These are phyloP conservation scores for Apaloderma vittatum DNA, from an alignment of 2,113 vertebrate species.

Conservation along the genomic window DNA sequence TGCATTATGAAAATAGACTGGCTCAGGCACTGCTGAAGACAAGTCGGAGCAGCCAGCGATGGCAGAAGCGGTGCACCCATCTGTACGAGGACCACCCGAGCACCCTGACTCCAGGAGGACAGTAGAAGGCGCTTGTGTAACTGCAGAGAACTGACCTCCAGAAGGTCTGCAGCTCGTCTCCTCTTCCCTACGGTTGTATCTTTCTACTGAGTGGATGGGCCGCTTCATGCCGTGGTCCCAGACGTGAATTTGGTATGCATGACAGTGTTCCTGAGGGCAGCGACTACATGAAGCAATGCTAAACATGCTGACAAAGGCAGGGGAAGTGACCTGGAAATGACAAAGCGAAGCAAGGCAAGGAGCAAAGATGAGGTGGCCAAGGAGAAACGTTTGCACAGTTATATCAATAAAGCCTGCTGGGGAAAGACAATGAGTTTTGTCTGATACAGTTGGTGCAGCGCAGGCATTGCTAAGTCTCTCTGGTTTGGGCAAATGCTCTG, in stretches of 20 bases:
- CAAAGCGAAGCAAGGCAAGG: slow-evolving; percentile 46
- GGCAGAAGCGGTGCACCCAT: neutral
- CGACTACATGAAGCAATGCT: neutral
- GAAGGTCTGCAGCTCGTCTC: neutral
- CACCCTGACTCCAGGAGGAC: neutral
- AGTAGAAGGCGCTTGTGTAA: neutral
- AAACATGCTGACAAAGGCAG: slow-evolving; percentile 55
- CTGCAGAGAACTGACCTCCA: neutral
- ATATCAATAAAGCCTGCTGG: neutral
- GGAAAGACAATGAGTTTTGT: neutral
- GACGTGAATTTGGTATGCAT: slow-evolving; percentile 24
- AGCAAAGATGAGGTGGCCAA: slow-evolving; percentile 19
- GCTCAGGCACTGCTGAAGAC: neutral
- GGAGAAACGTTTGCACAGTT: neutral
- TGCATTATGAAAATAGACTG: slow-evolving; percentile 5
- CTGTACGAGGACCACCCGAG: fast-evolving
- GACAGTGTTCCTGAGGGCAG: slow-evolving; percentile 19
- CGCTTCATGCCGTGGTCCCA: neutral
- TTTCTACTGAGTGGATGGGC: neutral
- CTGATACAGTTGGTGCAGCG: neutral
- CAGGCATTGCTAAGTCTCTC: neutral
- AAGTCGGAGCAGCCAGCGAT: neutral
- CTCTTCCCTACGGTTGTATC: neutral
- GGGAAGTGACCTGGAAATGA: slow-evolving; percentile 75
- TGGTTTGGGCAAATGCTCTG: slow-evolving; percentile 1